Evolutionary conservation across 1,140 invertebrate genomes (phyloP).

Genomic region (Mycetomoellerius zeteki): DNA sequence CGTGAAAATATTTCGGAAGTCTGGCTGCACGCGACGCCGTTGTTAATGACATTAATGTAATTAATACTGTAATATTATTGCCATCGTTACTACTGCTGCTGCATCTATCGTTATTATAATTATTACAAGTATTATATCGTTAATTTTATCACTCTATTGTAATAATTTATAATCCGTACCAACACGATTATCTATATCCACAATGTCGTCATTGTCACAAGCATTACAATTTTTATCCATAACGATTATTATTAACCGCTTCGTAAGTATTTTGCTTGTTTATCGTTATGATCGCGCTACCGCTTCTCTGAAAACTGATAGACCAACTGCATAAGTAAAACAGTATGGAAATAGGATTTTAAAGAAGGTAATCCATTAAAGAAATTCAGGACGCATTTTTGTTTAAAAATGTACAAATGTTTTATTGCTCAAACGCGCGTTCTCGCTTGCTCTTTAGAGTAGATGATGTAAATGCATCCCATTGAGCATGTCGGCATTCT

Average conservation of each 20-base stretch:
- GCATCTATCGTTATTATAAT: constrained; percentile 79
- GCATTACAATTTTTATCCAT: constrained; percentile 64
- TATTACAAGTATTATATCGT: constrained; percentile 81
- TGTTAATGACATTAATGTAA: constrained; percentile 81
- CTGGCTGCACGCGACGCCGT: constrained; percentile 73
- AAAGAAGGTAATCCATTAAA: constrained; percentile 33
- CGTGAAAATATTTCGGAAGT: constrained; percentile 67
- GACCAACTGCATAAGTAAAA: constrained; percentile 3
- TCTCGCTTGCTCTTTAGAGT: constrained; percentile 68
- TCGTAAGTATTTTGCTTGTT: constrained; percentile 22
- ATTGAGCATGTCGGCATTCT: background rate
- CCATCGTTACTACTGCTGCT: constrained; percentile 81
- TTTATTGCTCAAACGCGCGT: constrained; percentile 78
- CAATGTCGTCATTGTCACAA: constrained; percentile 68
- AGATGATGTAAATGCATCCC: constrained; percentile 60
- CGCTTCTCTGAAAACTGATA: background rate
- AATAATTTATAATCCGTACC: constrained; percentile 77
- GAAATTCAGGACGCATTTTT: constrained; percentile 36
- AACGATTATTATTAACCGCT: constrained; percentile 39
- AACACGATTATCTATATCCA: constrained; percentile 68
- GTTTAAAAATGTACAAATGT: constrained; percentile 82
- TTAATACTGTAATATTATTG: constrained; percentile 84
- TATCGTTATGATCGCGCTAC: background rate
- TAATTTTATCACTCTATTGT: constrained; percentile 77
- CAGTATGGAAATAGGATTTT: background rate